Conservation (phyloP, 2,113 vertebrate species). For the Nesogale talazaci region DNA sequence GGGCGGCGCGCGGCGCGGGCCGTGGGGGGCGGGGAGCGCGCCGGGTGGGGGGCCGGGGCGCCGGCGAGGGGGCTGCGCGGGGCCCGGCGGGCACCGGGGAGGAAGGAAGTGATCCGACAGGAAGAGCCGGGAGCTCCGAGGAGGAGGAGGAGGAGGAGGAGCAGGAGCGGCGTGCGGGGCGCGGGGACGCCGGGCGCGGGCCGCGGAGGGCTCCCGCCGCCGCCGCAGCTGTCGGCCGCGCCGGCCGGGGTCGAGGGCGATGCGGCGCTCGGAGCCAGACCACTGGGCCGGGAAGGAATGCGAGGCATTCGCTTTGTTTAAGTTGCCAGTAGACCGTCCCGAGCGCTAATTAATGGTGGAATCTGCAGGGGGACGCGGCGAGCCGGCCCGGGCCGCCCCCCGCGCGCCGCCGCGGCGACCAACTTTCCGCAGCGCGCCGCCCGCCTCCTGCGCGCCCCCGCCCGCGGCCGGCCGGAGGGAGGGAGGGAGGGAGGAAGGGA, state of each 20-base stretch:
- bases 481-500: background rate
- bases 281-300: slow-evolving; percentile 84
- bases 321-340: slow-evolving; percentile 80
- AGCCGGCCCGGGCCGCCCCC: slow-evolving; percentile 45
- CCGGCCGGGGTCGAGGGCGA: slow-evolving; percentile 53
- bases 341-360: slow-evolving; percentile 82
- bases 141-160: slow-evolving; percentile 54
- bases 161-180: background rate
- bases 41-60: slow-evolving; percentile 2
- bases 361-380: slow-evolving; percentile 75
- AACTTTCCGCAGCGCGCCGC: slow-evolving; percentile 78
- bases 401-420: slow-evolving; percentile 45
- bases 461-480: slow-evolving; percentile 26
- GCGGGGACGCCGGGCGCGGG: background rate
- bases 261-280: slow-evolving; percentile 73
- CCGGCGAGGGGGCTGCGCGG: slow-evolving; percentile 72
- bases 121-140: slow-evolving; percentile 74
- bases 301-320: slow-evolving; percentile 88
- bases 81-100: slow-evolving; percentile 74
- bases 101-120: slow-evolving; percentile 82
- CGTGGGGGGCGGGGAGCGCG: background rate
- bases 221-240: slow-evolving; percentile 62
- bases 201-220: slow-evolving; percentile 22
- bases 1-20: background rate
- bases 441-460: slow-evolving; percentile 44